Conservation (phyloP, 2,888 invertebrate genomes). For the Trachelus stipa region DNA sequence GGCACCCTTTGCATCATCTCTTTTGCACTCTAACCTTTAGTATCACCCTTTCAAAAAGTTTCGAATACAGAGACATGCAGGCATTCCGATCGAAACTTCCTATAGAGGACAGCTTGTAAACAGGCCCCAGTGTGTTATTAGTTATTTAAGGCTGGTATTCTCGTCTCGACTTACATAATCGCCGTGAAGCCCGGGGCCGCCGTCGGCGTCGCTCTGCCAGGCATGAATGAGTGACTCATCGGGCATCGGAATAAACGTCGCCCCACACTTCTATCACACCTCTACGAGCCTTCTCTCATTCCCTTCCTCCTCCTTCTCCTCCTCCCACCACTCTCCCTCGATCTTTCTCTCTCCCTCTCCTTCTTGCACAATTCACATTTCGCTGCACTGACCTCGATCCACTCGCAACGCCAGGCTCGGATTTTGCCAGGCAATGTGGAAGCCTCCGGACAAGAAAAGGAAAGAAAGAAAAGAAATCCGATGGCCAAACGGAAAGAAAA, state of each 20-base stretch:
- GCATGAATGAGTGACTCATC: slow-evolving; percentile 55
- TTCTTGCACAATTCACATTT: not conserved
- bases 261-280: not conserved
- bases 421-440: not conserved
- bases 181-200: slow-evolving; percentile 44
- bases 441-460: not conserved
- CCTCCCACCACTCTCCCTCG: not conserved
- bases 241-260: not conserved
- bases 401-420: not conserved
- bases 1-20: not conserved
- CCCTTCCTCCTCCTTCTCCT: not conserved
- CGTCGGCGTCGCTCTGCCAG: slow-evolving; percentile 30
- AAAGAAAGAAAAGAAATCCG: not conserved
- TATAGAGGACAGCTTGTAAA: not conserved
- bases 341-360: not conserved
- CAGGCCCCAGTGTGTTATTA: slow-evolving; percentile 28
- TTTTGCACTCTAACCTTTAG: not conserved
- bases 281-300: not conserved
- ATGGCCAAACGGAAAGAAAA: not conserved
- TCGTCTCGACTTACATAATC: slow-evolving; percentile 47
- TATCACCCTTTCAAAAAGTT: not conserved
- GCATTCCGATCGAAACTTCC: not conserved
- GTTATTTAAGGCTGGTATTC: slow-evolving; percentile 44
- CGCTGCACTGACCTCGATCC: not conserved
- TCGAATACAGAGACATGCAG: not conserved